These are phyloP conservation scores for Aelia acuminata DNA, from an alignment of 2,888 invertebrate genomes.

Conservation along the genomic window DNA sequence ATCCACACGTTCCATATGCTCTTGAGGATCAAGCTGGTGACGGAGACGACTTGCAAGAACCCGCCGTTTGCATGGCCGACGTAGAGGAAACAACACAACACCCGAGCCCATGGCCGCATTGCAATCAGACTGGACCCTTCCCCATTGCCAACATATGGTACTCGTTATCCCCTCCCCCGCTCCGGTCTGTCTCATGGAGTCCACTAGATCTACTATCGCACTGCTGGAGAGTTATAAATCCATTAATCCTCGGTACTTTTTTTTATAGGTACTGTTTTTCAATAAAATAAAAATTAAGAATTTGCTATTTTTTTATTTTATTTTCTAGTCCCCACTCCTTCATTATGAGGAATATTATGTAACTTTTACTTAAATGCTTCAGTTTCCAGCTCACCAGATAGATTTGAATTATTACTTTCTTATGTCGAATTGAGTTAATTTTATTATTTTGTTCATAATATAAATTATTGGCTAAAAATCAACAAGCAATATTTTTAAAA, in stretches of 20 bases:
- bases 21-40: constrained; percentile 5
- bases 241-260: not conserved
- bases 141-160: constrained; percentile 14
- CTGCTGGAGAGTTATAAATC: not conserved
- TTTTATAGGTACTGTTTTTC: not conserved
- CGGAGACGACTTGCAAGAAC: not conserved
- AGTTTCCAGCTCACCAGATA: no score
- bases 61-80: not conserved
- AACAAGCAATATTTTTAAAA: no score
- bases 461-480: no score
- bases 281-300: not conserved
- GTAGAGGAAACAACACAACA: not conserved
- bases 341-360: not conserved
- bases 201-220: not conserved
- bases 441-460: no score
- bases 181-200: not conserved
- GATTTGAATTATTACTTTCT: no score
- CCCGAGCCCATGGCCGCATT: not conserved
- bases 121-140: constrained; percentile 21
- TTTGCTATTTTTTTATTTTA: not conserved
- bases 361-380: not conserved
- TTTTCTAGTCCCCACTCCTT: no score
- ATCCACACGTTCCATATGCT: constrained; percentile 38
- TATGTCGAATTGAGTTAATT: no score
- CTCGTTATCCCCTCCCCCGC: constrained; percentile 22